phyloP scores from a whole-genome alignment of 2,797 vertebrate genomes.

The Callimico goeldii region DNA sequence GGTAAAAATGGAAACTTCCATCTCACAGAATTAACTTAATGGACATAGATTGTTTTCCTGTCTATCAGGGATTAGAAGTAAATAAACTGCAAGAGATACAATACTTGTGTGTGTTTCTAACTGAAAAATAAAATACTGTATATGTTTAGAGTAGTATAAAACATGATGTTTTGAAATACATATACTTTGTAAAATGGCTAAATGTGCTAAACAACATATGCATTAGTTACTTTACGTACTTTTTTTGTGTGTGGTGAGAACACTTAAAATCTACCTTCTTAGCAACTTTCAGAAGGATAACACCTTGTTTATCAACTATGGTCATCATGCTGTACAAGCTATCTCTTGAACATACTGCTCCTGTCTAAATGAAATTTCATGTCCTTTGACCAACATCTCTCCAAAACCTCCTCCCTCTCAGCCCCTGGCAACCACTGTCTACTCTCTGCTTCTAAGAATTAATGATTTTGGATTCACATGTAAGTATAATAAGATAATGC shows the following conservation, averaged over 20 bases:
- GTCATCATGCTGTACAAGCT: background rate
- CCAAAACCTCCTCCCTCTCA: background rate
- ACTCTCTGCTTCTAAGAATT: background rate
- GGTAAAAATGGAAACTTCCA: too few species aligned
- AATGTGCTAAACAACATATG: background rate
- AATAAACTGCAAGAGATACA: background rate
- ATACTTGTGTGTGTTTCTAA: background rate
- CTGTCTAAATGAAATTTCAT: background rate
- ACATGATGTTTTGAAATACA: background rate
- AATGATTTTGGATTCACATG: background rate
- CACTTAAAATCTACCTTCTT: background rate
- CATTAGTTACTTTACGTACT: background rate
- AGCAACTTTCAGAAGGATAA: background rate
- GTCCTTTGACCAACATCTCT: background rate
- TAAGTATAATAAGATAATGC: background rate
- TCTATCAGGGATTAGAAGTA: background rate
- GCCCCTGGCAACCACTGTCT: background rate
- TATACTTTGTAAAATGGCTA: background rate
- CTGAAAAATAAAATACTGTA: background rate
- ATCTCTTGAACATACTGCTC: background rate
- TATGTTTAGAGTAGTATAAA: background rate
- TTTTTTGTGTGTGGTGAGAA: background rate
- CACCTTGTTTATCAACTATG: background rate
- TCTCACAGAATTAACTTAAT: background rate
- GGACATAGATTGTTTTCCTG: background rate